phyloP scores from a whole-genome alignment of 30 jellyfish, hydroid and myxozoan genomes.

The Mastigias papua region DNA sequence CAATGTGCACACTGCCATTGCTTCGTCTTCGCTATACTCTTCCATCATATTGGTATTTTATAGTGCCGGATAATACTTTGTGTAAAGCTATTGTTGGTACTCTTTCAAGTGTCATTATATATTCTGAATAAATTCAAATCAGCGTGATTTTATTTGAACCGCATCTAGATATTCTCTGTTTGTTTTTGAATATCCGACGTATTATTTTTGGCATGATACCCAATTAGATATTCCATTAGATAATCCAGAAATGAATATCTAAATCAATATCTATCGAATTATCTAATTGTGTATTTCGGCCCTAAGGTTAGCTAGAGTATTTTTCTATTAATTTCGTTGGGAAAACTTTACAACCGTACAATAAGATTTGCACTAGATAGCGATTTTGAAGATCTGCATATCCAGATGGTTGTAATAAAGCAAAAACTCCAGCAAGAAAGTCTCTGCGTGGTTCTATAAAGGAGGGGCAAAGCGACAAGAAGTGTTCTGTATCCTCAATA shows the following conservation, averaged over 20 bases:
- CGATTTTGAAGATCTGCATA: no score
- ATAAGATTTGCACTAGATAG: no score
- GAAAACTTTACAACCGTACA: no score
- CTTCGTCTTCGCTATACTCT: not conserved
- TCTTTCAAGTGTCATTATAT: not conserved
- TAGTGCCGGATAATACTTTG: not conserved
- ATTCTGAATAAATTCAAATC: not conserved
- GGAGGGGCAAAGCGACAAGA: no score
- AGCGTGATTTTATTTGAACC: not conserved
- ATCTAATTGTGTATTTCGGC: not conserved
- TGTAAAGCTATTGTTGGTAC: not conserved
- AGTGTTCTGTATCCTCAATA: no score
- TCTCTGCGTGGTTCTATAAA: no score
- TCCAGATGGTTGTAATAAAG: no score
- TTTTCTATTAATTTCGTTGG: no score
- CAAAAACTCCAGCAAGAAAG: no score
- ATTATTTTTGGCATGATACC: not conserved
- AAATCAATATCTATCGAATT: not conserved
- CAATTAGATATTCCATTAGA: not conserved
- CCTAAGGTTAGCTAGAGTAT: no score
- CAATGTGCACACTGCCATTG: not conserved
- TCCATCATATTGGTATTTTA: not conserved
- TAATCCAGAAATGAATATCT: not conserved
- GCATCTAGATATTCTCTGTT: not conserved
- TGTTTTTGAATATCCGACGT: not conserved